Percentiles rank a stretch among this genome's conserved stretches.
These are phyloP conservation scores for Cnemophilus loriae DNA, from an alignment of 2,113 vertebrate species.

Conservation along the genomic window DNA sequence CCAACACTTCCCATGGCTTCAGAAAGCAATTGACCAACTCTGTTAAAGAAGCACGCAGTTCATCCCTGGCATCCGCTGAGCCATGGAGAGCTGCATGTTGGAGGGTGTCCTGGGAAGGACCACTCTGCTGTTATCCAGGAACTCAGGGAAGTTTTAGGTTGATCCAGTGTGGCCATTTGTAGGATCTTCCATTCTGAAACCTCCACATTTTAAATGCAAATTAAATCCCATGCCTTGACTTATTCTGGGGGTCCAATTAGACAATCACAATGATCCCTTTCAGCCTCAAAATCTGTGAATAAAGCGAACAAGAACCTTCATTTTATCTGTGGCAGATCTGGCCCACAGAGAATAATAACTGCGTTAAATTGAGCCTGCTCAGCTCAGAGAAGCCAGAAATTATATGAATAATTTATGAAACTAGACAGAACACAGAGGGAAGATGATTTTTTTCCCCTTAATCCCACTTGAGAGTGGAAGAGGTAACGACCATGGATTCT, in stretches of 20 bases:
- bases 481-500: neutral
- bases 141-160: neutral
- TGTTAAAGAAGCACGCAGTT: neutral
- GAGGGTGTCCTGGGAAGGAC: neutral
- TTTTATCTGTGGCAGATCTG: neutral
- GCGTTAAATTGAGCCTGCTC: neutral
- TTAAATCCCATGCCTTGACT: neutral
- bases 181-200: neutral
- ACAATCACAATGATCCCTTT: neutral
- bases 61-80: neutral
- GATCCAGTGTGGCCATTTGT: neutral
- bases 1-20: neutral
- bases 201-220: neutral
- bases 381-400: neutral
- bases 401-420: neutral
- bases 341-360: neutral
- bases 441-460: neutral
- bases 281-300: neutral
- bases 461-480: neutral
- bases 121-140: neutral
- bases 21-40: neutral
- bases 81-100: neutral
- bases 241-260: neutral
- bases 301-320: neutral
- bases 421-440: neutral